Evolutionary conservation across 1,140 invertebrate species (phyloP), one percentile per base, ranked within the genome.

Genomic region (Elymnias hypermnestra): DNA sequence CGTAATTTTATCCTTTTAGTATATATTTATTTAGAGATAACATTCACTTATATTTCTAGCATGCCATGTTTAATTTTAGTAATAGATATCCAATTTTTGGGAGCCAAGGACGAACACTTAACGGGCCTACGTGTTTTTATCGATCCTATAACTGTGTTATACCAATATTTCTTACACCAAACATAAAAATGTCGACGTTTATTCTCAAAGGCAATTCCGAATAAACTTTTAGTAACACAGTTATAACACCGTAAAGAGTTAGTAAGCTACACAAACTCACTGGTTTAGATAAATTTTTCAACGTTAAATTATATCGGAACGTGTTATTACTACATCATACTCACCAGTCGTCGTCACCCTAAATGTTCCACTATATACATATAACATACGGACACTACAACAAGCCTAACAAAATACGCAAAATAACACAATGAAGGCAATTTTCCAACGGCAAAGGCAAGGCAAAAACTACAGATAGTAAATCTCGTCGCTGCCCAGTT

Each of bases 371-470:
- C 63, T 75, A 73, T 66, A 68, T 72, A 81, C 68, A 83, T 57
- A 63, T 42, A 67, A 69, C 51, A 70, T 60, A 66, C 39, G 54
- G 72, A 78, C 66, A 78, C 76, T 81, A 81, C 77, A 75, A 68
- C 71, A 84, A 84, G 81, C 81, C 78, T 83, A 81, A 76, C 73
- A 66, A 58, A 62, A 64, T 64, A 77, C 70, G 81, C 77, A 81
- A 82, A 79, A 69, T 68, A 84, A 84, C 69, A 79, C 68, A 74
- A 66, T 61, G 62, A 75, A 78, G 72, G 72, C 75, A 58, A 55
- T 39, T 54, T 55, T 68, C 53, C 64, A 68, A 61, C 61, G 54
- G 60, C 71, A 77, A n/a, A 74, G 63, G 66, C 75, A 74, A 77
- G 67, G 67, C 72, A 74, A 63, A 36, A 46, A 73, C 76, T 77